Conservation (phyloP, 2,888 invertebrate genomes). For the Andrena marginata region DNA sequence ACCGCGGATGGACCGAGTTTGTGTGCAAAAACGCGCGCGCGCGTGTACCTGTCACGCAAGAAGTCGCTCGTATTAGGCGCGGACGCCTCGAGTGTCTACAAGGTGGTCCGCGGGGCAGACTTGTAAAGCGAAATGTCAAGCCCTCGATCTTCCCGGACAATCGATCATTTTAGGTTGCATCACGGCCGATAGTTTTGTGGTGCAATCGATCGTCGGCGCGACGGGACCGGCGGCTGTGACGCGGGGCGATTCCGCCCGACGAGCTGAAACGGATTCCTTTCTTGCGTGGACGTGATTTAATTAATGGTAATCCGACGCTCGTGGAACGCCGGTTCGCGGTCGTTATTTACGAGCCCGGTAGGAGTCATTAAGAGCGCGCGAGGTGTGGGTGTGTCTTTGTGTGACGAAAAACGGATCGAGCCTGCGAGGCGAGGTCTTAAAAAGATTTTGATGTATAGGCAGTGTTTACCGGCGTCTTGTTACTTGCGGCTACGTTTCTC, state of each 20-base stretch:
- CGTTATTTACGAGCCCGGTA: neutral
- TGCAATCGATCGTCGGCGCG: conserved; percentile 48
- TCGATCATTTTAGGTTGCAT: conserved; percentile 67
- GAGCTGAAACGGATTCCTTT: conserved; percentile 41
- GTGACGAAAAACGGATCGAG: conserved; percentile 8
- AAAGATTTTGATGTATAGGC: neutral
- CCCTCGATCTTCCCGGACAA: conserved; percentile 65
- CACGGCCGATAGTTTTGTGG: conserved; percentile 48
- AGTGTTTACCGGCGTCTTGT: neutral
- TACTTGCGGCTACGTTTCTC: conserved; percentile 2
- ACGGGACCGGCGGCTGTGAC: conserved; percentile 21
- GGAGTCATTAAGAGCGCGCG: conserved; percentile 1
- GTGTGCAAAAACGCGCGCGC: conserved; percentile 29
- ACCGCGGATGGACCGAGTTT: neutral
- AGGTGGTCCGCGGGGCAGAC: conserved; percentile 61
- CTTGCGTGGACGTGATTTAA: conserved; percentile 39
- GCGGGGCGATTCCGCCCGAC: conserved; percentile 48
- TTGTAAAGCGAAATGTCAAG: conserved; percentile 62
- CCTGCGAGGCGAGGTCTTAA: neutral
- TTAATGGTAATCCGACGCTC: conserved; percentile 52
- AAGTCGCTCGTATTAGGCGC: conserved; percentile 51
- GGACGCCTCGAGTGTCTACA: conserved; percentile 64
- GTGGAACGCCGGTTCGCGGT: conserved; percentile 29
- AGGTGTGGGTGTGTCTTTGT: neutral
- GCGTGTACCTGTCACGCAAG: conserved; percentile 17